A percentile compares a stretch with the other conserved stretches of the same genome.
Conservation (phyloP, 64 coral and sea anemone species). For the Anthopleura sola region DNA sequence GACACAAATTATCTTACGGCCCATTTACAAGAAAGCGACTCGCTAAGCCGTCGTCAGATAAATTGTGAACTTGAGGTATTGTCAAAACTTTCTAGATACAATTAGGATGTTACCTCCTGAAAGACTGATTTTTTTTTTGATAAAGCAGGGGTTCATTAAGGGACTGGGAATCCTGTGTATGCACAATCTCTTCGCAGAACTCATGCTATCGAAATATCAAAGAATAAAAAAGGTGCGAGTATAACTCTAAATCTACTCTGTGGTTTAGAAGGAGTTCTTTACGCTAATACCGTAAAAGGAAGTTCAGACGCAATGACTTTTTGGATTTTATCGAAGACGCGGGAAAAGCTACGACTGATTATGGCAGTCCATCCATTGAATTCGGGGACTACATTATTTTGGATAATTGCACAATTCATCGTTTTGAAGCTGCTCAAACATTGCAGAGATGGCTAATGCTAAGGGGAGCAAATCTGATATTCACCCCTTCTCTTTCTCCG, state of each 20-base stretch:
- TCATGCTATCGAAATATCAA: conserved; percentile 29
- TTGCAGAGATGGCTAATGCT: conserved; percentile 41
- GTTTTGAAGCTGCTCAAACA: conserved; percentile 25
- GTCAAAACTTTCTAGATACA: conserved; percentile 44
- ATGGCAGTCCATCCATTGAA: conserved; percentile 41
- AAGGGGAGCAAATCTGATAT: conserved; percentile 39
- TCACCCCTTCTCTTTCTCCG: conserved; percentile 46
- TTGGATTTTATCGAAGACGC: conserved; percentile 49
- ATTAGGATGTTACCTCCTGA: conserved; percentile 30
- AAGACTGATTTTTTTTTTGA: conserved; percentile 38
- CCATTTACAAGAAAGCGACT: conserved; percentile 55
- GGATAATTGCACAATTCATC: conserved; percentile 51
- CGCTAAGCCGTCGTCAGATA: conserved; percentile 33
- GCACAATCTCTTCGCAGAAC: conserved; percentile 37
- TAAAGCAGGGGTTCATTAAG: conserved; percentile 53
- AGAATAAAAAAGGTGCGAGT: conserved; percentile 40
- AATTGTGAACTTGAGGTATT: conserved; percentile 39
- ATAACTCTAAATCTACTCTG: conserved; percentile 53
- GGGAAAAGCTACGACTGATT: conserved; percentile 29
- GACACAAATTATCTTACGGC: conserved; percentile 25
- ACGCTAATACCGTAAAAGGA: conserved; percentile 52
- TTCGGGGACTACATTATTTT: conserved; percentile 43
- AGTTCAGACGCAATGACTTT: conserved; percentile 34
- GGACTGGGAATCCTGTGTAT: conserved; percentile 30
- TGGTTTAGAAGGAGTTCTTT: conserved; percentile 63